Base-by-base conservation (phyloP, 2,888 invertebrate genomes). In the Graphium colonna region DNA sequence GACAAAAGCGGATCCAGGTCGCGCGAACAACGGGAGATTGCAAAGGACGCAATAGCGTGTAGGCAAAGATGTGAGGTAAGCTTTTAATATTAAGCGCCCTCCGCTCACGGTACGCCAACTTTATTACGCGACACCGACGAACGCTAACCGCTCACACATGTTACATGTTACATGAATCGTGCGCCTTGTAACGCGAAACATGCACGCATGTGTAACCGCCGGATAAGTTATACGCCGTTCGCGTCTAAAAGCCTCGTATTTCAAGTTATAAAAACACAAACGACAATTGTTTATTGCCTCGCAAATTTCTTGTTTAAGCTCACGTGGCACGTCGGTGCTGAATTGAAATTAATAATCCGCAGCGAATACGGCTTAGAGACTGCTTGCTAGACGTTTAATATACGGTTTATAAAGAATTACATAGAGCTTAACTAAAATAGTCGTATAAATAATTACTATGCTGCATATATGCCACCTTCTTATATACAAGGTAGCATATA, bases 1-100 rank as follows among this genome's bases (percentile, higher is more conserved):
- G 73, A 87, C 87, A 88, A 88, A 80, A 73, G 85, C 72, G 79
- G 68, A 86, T 81, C 75, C 81, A 85, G 83, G 84, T 74, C 82
- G 79, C 64, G 75, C 75, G 73, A 82, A 87, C 87, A 86, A 84
- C 82, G 78, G 77, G 79, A 81, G 78, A 82, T 86, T 84, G 82
- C 80, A 80, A 80, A 80, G 79, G 79, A 79, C 75, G 67, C 73
- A 72, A 63, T 74, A 71, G 59, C 59, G 51, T 67, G 64, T 65
- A 72, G 64, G 70, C 61, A 71, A 73, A 65, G 68, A 70, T 66
- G 68, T 66, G 65, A 74, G 73, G 75, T 74, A 72, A 76, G 74
- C 76, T 76, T 79, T 80, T 82, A 84, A 84, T 85, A 82, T 82
- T 82, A 81, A 83, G 71, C 78, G 71, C 62, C 64, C 63, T 50